Base-by-base conservation (phyloP, 2,888 invertebrate genomes). In the Amiota mariae region DNA sequence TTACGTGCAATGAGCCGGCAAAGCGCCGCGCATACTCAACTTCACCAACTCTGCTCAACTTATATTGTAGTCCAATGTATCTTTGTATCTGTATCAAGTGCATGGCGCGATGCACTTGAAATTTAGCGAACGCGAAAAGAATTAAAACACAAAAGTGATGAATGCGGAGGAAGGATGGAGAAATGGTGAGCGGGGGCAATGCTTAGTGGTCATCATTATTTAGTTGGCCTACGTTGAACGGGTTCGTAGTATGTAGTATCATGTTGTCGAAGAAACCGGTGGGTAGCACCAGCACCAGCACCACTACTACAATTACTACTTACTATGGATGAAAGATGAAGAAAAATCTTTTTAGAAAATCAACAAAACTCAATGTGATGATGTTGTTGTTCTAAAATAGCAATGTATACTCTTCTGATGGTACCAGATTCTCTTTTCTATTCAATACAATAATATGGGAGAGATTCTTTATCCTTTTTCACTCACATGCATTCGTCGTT, bases 1-100 rank as follows among this genome's bases (percentile, higher is more conserved):
- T 68, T 68, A 68, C 47, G 67, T 36, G 67, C 67, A 68, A 68
- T 68, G 67, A 68, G 67, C 67, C 67, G 54, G 51, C 18, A 54
- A 24, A 51, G 51, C 49, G 8, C 12, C 6, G 36, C 36, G 36
- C 36, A 36, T 36, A 36, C 36, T 36, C 36, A 36, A 36, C 36
- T 6, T 36, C 36, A 36, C 36, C 36, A 36, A 36, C 6, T 36
- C 36, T 6, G 36, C 36, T 36, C 36, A 6, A 36, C 36, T 36
- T 36, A 36, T 36, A 36, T 36, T 36, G 36, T 36, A 36, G 36
- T 36, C 36, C 36, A 36, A 36, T 36, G 36, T 36, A 36, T 36
- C 36, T 36, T 36, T 36, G 36, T 36, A 36, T 36, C 36, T 36
- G 66, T 48, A 68, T 68, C 67, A 68, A 68, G 67, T 68, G 67